Base-by-base conservation (phyloP, 2,797 vertebrate genomes). In the Limnodromus scolopaceus region DNA sequence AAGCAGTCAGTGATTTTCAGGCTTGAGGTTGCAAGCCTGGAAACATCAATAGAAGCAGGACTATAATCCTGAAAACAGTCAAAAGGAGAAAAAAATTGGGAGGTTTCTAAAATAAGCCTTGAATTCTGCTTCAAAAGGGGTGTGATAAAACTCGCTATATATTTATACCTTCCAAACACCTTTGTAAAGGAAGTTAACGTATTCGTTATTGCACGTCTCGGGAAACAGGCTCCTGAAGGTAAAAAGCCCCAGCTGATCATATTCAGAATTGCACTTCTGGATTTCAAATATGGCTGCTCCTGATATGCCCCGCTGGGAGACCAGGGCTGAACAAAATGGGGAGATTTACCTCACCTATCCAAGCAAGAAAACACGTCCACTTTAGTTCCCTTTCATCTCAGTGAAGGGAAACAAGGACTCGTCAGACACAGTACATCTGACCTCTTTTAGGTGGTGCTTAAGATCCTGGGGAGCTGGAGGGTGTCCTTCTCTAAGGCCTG, bases 21-120 rank as follows among this genome's bases (percentile, higher is more conserved):
- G 39, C 20, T 81, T 86, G 49, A 90, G 22, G 10, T 11, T 93
- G 13, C 72, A 88, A 92, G 49, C 38, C 69, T 57, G 10, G 34
- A 93, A 94, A 84, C 61, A 68, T 90, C 92, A 94, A 81, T 15
- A 93, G 57, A 87, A 84, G 41, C 8, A 18, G 53, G 19, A 51
- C 8, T 76, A 14, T 32, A 96, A 81, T 61, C 76, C 85, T 84
- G 48, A 90, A 78, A 92, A 86, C 10, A 90, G 41, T 63, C 64
- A 86, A 87, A 89, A 90, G 12, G 11, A 88, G 28, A 11, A 72
- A 84, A 77, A 66, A 58, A 2, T 0, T 4, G 1, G 5, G 11
- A 27, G 1, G 12, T 57, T 87, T 49, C 43, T 53, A 81, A 93
- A 90, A 93, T 46, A 88, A 88, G 10, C 30, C 32, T 92, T 86